Conservation (phyloP, 2,797 vertebrate genomes). For the Okamejei kenojei region DNA sequence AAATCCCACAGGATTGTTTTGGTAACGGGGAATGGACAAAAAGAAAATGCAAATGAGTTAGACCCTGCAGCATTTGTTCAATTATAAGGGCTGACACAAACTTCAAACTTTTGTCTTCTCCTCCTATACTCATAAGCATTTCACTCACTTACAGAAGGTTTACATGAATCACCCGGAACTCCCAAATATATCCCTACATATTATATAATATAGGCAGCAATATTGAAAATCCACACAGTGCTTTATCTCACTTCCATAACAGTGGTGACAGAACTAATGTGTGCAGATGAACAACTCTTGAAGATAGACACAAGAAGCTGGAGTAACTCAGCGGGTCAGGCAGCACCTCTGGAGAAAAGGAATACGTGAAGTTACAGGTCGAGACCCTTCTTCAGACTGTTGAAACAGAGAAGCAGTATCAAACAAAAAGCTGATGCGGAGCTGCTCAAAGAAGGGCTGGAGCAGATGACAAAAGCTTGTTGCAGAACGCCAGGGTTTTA, state of each 20-base stretch:
- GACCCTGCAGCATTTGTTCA: background rate
- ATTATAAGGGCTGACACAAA: background rate
- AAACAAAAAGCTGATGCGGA: no score
- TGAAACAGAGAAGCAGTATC: no score
- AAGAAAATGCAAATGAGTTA: background rate
- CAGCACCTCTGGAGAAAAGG: no score
- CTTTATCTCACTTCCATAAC: background rate
- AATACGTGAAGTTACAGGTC: no score
- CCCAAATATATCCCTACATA: background rate
- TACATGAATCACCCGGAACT: background rate
- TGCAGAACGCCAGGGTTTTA: no score
- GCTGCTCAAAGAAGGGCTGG: no score
- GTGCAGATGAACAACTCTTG: background rate
- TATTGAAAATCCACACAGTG: background rate
- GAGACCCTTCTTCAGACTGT: no score
- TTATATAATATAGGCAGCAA: background rate
- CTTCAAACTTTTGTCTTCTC: background rate
- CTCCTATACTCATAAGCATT: background rate
- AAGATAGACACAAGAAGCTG: background rate
- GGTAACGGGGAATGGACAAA: background rate
- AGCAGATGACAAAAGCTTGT: no score
- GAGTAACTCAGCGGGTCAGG: no score
- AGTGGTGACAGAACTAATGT: background rate
- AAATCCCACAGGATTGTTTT: background rate
- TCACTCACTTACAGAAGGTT: background rate